Evolutionary conservation across 2,797 vertebrate species (phyloP).

Genomic region (Apogon talboti): DNA sequence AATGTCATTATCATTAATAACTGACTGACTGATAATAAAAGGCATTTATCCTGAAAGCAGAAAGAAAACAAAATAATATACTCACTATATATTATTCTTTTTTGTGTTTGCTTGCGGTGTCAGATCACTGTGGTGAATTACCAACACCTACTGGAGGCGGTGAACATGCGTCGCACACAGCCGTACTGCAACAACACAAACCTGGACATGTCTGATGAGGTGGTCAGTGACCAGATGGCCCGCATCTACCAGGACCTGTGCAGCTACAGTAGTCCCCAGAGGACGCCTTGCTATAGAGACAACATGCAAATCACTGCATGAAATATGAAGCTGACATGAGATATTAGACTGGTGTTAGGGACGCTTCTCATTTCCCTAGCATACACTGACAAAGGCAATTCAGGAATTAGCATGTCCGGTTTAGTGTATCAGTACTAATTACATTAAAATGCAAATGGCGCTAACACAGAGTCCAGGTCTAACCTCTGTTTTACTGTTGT

Average conservation of each 20-base stretch:
- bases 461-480: conserved; percentile 14
- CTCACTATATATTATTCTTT: no score
- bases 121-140: conserved; percentile 84
- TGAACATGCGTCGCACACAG: conserved; percentile 81
- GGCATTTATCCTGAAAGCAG: no score
- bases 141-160: conserved; percentile 88
- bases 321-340: conserved; percentile 37
- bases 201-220: conserved; percentile 84
- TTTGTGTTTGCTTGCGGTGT: neutral
- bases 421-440: conserved; percentile 12
- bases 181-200: conserved; percentile 75
- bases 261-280: conserved; percentile 79
- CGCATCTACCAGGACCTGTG: conserved; percentile 94
- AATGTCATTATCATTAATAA: neutral
- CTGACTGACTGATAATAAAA: neutral
- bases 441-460: conserved; percentile 8
- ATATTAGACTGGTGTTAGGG: conserved; percentile 23
- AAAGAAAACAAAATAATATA: no score
- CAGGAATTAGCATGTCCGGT: neutral
- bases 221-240: conserved; percentile 88
- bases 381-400: neutral
- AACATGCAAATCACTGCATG: conserved; percentile 88
- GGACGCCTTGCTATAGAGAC: conserved; percentile 82
- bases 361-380: conserved; percentile 17
- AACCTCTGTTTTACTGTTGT: conserved; percentile 19